Evolutionary conservation across 2,888 invertebrate species (phyloP).

Genomic region (Apantesis nais): DNA sequence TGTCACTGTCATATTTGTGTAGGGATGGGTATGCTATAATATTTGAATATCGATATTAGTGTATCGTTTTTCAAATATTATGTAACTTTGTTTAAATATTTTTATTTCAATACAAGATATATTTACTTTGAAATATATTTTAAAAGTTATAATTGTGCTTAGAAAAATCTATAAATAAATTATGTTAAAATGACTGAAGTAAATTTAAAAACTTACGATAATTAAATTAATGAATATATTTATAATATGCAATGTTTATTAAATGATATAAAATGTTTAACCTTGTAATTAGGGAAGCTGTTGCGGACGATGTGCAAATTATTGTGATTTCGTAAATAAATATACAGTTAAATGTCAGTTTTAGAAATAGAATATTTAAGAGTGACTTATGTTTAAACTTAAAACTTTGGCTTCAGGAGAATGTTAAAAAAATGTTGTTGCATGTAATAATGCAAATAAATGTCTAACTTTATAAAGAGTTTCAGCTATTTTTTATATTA

Average conservation of each 20-base stretch:
- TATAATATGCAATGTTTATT: background rate
- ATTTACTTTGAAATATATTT: background rate
- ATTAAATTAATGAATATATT: background rate
- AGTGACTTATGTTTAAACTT: no score
- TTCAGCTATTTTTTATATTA: no score
- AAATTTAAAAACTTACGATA: background rate
- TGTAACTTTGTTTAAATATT: background rate
- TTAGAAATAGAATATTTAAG: background rate
- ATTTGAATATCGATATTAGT: conserved; percentile 9
- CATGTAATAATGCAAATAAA: no score
- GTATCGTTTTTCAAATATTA: background rate
- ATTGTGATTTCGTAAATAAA: background rate
- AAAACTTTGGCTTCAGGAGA: no score
- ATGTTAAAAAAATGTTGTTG: no score
- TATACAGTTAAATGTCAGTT: background rate
- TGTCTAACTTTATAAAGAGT: no score
- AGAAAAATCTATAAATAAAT: no score
- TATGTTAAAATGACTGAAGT: background rate
- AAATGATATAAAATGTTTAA: background rate
- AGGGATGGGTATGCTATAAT: conserved; percentile 7
- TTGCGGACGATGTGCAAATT: background rate
- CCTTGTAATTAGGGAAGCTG: background rate
- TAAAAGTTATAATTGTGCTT: background rate
- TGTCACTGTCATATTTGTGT: conserved; percentile 19
- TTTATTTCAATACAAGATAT: background rate